Evolutionary conservation across 2,797 vertebrate species (phyloP).

Genomic region (Hyperoplus immaculatus): DNA sequence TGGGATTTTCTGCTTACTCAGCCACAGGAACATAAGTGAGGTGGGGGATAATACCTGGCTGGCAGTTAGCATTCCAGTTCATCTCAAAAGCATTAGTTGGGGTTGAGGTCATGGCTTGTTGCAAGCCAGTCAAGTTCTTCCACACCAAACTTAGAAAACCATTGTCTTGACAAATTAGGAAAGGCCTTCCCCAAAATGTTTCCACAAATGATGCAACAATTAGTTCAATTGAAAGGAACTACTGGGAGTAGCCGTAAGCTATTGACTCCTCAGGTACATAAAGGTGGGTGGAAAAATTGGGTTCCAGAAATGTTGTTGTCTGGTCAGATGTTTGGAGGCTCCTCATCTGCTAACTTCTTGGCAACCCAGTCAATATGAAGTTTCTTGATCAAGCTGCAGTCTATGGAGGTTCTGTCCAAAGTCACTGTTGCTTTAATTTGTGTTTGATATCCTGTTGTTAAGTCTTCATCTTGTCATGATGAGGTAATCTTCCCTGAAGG

Average conservation of each 20-base stretch:
- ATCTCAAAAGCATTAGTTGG: neutral
- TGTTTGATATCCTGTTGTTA: conserved; percentile 1
- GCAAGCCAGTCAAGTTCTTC: neutral
- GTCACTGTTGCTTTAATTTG: neutral
- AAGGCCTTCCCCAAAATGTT: neutral
- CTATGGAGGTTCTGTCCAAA: neutral
- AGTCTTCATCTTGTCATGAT: neutral
- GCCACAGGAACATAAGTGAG: neutral
- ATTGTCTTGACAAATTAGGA: neutral
- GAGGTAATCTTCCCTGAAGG: neutral
- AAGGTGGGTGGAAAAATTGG: no score
- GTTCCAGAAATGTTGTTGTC: neutral
- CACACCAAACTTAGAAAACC: neutral
- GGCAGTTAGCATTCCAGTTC: neutral
- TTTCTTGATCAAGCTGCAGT: neutral
- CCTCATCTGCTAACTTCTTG: neutral
- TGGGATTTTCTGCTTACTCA: neutral
- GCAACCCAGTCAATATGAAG: neutral
- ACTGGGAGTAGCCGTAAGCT: no score
- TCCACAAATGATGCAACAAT: neutral
- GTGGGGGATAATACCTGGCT: neutral
- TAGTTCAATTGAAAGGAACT: neutral
- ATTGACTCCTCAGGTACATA: no score
- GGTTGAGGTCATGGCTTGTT: conserved; percentile 11
- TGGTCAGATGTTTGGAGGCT: neutral